Percentiles rank a stretch among this genome's conserved stretches.
Evolutionary conservation across 1,140 invertebrate genomes (phyloP).

Genomic region (Pteromalus puparum): DNA sequence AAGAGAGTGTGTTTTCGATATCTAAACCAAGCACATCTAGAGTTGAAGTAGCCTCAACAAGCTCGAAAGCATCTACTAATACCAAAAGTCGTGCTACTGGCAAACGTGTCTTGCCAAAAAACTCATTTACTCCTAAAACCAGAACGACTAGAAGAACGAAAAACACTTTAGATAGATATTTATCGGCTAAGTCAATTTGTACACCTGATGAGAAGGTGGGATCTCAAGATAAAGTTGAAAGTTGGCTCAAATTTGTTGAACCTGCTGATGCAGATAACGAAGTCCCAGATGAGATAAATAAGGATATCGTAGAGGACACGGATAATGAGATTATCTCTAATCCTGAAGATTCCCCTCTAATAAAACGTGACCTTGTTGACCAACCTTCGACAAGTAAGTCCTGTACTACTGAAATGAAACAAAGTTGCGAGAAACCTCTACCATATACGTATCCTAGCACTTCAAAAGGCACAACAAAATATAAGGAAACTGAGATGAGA

Average conservation of each 20-base stretch:
- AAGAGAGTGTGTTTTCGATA: conserved; percentile 24
- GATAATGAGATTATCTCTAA: not conserved
- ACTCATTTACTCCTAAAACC: not conserved
- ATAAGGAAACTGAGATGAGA: conserved; percentile 9
- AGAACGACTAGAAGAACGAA: not conserved
- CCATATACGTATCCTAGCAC: not conserved
- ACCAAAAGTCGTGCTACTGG: not conserved
- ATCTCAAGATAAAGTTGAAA: conserved; percentile 43
- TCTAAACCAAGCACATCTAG: not conserved
- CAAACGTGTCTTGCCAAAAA: not conserved
- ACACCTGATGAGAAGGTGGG: conserved; percentile 8
- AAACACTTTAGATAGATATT: conserved; percentile 32
- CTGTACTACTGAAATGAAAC: not conserved
- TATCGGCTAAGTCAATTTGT: not conserved
- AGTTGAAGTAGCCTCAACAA: not conserved
- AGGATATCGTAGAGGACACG: not conserved
- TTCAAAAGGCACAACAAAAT: not conserved
- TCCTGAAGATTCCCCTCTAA: not conserved
- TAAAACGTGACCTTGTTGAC: not conserved
- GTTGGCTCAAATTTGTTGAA: conserved; percentile 47
- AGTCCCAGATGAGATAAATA: not conserved
- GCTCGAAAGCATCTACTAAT: not conserved
- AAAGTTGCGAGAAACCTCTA: not conserved
- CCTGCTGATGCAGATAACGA: not conserved
- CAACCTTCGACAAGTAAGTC: not conserved